phyloP scores from a whole-genome alignment of 2,888 invertebrate genomes.

The Calephelis perditalis region DNA sequence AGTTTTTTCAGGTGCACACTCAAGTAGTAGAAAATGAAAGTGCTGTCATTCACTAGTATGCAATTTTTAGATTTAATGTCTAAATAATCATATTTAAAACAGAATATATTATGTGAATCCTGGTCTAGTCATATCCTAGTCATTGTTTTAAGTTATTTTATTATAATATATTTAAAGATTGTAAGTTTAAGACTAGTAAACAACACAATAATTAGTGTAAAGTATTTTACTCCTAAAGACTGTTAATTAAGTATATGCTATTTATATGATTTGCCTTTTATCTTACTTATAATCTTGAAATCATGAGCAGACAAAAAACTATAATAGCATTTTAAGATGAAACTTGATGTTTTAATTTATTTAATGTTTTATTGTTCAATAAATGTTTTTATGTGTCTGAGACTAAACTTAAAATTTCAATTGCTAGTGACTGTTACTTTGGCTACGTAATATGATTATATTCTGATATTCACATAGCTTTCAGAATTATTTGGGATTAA shows the following conservation, averaged over 20 bases:
- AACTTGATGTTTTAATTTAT: too few species aligned
- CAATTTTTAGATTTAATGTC: not conserved
- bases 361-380: too few species aligned
- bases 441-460: too few species aligned
- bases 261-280: not conserved
- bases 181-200: not conserved
- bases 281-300: not conserved
- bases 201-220: conserved; percentile 13
- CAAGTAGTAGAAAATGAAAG: not conserved
- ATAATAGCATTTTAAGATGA: too few species aligned
- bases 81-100: conserved; percentile 1
- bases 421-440: too few species aligned
- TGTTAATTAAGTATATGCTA: conserved; percentile 8
- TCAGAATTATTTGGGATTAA: too few species aligned
- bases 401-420: too few species aligned
- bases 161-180: not conserved
- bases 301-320: not conserved
- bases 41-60: not conserved
- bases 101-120: not conserved
- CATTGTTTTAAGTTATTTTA: conserved; percentile 12
- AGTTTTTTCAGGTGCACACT: not conserved
- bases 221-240: conserved; percentile 12
- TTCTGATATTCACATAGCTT: too few species aligned
- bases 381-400: too few species aligned
- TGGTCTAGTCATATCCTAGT: not conserved